Evolutionary conservation across 2,797 vertebrate species (phyloP).

Genomic region (Vultur gryphus): DNA sequence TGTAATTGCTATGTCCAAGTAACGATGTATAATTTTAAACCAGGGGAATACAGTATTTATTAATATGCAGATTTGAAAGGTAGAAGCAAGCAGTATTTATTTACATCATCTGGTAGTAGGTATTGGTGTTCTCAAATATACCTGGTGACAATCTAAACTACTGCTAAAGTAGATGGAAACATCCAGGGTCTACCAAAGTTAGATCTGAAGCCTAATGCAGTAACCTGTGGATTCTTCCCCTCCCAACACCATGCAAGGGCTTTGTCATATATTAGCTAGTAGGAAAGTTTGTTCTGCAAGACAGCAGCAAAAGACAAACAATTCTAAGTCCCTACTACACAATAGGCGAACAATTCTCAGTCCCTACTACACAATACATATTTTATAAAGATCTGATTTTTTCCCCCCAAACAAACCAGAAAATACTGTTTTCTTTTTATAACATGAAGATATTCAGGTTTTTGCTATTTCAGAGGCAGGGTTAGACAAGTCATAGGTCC

Average conservation of each 20-base stretch:
- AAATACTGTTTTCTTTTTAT: not conserved
- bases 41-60: not conserved
- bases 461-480: not conserved
- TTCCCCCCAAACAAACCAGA: not conserved
- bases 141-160: not conserved
- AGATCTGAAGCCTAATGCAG: not conserved
- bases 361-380: rapidly evolving
- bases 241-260: rapidly evolving
- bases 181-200: not conserved
- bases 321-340: not conserved
- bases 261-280: not conserved
- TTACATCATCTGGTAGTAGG: not conserved
- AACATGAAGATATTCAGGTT: not conserved
- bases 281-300: not conserved
- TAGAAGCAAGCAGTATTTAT: not conserved
- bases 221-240: not conserved
- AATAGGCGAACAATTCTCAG: not conserved
- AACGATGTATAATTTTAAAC: not conserved
- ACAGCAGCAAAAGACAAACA: not conserved
- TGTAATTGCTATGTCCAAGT: not conserved
- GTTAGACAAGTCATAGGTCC: not conserved
- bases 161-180: not conserved
- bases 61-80: not conserved
- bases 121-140: not conserved
- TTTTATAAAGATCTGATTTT: not conserved